Conservation (phyloP, 2,113 vertebrate genomes). For the Hypomesus transpacificus region DNA sequence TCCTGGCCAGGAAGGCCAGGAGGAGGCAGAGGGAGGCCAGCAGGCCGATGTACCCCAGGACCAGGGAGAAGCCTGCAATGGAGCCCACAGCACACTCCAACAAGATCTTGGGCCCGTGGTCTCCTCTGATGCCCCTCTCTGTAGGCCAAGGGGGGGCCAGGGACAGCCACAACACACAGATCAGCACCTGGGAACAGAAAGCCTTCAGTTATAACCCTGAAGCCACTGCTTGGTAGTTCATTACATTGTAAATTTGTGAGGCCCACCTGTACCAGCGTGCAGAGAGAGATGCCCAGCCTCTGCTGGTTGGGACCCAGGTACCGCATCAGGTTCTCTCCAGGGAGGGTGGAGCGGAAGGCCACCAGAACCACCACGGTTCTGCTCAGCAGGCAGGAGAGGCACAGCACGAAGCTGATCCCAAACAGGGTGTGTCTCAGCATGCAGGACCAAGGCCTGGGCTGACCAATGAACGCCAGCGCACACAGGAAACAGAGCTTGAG, state of each 20-base stretch:
- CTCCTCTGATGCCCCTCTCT: conserved; percentile 45
- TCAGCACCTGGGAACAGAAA: conserved; percentile 23
- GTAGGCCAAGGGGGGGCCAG: conserved; percentile 50
- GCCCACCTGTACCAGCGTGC: conserved; percentile 54
- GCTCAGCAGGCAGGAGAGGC: conserved; percentile 66
- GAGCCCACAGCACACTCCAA: conserved; percentile 61
- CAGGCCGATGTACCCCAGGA: conserved; percentile 61
- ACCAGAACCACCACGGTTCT: conserved; percentile 69
- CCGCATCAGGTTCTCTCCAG: conserved; percentile 67
- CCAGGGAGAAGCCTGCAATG: conserved; percentile 60
- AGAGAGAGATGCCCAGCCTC: conserved; percentile 49
- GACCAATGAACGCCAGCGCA: conserved; percentile 65
- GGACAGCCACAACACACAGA: conserved; percentile 60
- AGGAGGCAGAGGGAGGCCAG: conserved; percentile 60
- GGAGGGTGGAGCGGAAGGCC: conserved; percentile 62
- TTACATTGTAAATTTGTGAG: too few relatives aligned
- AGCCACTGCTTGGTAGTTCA: too few relatives aligned
- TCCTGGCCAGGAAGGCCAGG: conserved; percentile 62
- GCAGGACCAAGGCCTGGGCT: conserved; percentile 63
- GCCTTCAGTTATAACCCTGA: too few relatives aligned
- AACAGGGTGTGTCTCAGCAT: conserved; percentile 66
- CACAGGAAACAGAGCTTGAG: conserved; percentile 67
- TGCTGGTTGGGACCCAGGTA: conserved; percentile 62
- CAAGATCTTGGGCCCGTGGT: conserved; percentile 51
- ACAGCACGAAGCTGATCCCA: conserved; percentile 65